A percentile compares a stretch with the other conserved stretches of the same genome.
These are phyloP conservation scores for Danio tinwini DNA, from an alignment of 2,797 vertebrate species.

Conservation along the genomic window DNA sequence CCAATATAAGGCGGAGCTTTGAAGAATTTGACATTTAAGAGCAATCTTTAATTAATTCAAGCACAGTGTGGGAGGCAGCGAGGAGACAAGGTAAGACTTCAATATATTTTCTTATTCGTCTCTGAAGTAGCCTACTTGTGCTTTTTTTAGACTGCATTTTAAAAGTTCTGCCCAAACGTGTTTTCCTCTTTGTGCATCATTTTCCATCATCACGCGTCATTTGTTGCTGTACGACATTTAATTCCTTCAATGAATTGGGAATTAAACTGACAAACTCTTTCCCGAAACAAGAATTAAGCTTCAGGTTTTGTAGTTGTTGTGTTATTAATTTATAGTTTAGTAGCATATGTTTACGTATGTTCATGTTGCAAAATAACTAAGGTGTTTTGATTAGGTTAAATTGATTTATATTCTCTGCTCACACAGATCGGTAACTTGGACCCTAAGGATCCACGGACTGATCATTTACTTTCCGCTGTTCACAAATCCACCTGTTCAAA, in stretches of 20 bases:
- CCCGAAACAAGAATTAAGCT: background rate
- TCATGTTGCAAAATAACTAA: too few relatives aligned
- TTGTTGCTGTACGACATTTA: conserved; percentile 35
- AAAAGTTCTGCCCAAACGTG: background rate
- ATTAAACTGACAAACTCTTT: background rate
- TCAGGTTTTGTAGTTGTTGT: background rate
- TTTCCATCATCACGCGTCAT: conserved; percentile 12
- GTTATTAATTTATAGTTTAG: background rate
- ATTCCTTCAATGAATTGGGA: background rate
- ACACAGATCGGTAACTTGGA: conserved; percentile 16
- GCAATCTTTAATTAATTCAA: background rate
- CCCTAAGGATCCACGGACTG: conserved; percentile 17
- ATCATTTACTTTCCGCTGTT: conserved; percentile 19
- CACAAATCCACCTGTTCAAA: background rate
- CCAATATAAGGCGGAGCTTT: conserved; percentile 12
- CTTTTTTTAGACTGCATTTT: background rate
- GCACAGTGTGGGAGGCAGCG: background rate
- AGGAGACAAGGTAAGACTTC: background rate
- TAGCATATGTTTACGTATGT: too few relatives aligned
- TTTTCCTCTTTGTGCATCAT: background rate
- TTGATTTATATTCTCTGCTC: background rate
- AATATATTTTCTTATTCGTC: background rate
- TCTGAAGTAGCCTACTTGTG: background rate
- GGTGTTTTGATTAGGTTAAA: too few relatives aligned
- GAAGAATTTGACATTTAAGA: background rate